These are phyloP conservation scores for Cavia porcellus DNA, from an alignment of 2,113 vertebrate species.

Conservation along the genomic window DNA sequence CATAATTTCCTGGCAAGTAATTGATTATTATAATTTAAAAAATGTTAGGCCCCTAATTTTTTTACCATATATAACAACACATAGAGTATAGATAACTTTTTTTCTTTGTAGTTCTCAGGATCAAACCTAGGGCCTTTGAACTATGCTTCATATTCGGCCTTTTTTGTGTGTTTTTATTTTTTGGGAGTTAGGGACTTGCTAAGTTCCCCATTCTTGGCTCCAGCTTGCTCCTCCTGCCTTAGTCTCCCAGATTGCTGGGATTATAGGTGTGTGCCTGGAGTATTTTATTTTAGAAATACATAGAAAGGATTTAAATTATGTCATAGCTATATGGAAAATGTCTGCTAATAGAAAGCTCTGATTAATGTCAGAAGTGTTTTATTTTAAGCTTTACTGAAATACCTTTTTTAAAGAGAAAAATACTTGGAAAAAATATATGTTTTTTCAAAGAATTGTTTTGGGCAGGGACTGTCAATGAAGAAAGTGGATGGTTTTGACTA, in stretches of 20 bases:
- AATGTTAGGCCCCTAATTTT: not conserved
- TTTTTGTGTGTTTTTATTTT: not conserved
- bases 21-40: conserved; percentile 15
- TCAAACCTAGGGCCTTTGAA: not conserved
- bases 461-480: not conserved
- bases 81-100: not conserved
- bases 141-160: not conserved
- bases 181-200: not conserved
- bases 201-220: not conserved
- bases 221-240: not conserved
- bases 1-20: not conserved
- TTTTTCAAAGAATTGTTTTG: not conserved
- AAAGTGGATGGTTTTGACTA: not conserved
- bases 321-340: not conserved
- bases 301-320: not conserved
- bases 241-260: not conserved
- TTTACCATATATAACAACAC: not conserved
- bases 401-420: not conserved
- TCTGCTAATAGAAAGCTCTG: not conserved
- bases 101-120: not conserved
- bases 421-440: not conserved
- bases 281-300: not conserved
- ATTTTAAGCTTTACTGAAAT: not conserved
- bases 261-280: not conserved
- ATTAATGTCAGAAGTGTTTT: not conserved